Evolutionary conservation across 2,113 vertebrate species (phyloP).

Genomic region (Laterallus jamaicensis): DNA sequence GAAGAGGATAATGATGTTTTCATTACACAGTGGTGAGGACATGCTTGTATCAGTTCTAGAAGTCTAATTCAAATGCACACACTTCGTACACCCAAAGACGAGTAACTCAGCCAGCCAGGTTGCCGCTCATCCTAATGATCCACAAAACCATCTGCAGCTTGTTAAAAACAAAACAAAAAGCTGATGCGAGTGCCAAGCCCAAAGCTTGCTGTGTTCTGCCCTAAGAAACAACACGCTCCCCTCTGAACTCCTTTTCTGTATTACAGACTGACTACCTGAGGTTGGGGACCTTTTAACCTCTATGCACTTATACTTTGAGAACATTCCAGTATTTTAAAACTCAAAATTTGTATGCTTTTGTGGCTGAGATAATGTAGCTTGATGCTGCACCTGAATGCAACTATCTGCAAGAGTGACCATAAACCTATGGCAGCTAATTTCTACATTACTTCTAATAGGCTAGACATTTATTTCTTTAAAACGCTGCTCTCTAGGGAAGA

Average conservation of each 20-base stretch:
- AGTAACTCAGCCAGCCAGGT: background rate
- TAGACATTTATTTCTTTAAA: slow-evolving; percentile 64
- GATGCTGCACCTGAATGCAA: background rate
- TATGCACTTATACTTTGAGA: background rate
- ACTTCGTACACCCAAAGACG: background rate
- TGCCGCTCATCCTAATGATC: background rate
- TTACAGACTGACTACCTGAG: background rate
- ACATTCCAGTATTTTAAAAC: background rate
- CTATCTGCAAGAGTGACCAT: slow-evolving; percentile 31
- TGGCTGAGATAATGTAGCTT: slow-evolving; percentile 10
- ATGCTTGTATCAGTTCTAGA: background rate
- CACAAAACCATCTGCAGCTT: background rate
- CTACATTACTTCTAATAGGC: slow-evolving; percentile 44
- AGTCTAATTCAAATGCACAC: slow-evolving; percentile 8
- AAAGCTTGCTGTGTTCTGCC: background rate
- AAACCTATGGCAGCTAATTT: slow-evolving; percentile 37
- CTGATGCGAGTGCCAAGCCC: background rate
- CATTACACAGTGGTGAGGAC: slow-evolving; percentile 1
- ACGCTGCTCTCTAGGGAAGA: slow-evolving; percentile 68
- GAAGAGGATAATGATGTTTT: slow-evolving; percentile 29
- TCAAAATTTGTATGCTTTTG: background rate
- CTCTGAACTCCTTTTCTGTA: background rate
- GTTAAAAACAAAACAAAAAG: background rate
- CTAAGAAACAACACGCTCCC: background rate
- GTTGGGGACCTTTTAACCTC: background rate